Conservation (phyloP, 2,113 vertebrate species). For the Ciconia maguari region DNA sequence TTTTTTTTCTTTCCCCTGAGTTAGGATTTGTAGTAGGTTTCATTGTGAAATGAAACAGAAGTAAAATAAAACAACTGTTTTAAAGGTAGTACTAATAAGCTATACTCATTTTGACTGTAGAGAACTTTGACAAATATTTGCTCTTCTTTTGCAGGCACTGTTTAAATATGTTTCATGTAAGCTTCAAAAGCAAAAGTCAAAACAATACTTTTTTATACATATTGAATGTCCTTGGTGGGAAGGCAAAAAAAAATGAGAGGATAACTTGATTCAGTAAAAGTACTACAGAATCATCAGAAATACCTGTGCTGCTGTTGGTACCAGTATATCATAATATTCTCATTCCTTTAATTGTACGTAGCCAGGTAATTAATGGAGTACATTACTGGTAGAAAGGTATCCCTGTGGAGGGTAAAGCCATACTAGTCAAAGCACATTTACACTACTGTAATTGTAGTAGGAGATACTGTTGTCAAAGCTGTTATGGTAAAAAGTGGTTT, state of each 20-base stretch:
- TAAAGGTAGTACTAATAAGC: not conserved
- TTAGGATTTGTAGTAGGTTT: not conserved
- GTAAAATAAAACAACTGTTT: not conserved
- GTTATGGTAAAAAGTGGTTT: not conserved
- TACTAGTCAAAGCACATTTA: not conserved
- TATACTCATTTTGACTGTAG: not conserved
- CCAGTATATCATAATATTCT: not conserved
- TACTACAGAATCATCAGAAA: not conserved
- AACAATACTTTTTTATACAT: not conserved
- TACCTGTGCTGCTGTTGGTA: not conserved
- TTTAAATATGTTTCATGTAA: not conserved
- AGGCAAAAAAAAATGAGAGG: not conserved
- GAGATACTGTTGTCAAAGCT: not conserved
- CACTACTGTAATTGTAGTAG: not conserved
- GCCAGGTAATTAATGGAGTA: not conserved
- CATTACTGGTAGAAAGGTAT: not conserved
- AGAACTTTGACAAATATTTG: not conserved
- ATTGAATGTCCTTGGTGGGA: not conserved
- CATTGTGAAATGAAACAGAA: not conserved
- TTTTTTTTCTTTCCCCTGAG: not conserved
- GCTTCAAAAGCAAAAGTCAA: not conserved
- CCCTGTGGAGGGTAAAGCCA: not conserved
- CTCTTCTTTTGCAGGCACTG: not conserved
- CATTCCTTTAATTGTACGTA: not conserved
- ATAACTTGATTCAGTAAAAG: not conserved